A percentile compares a stretch with the other conserved stretches of the same genome.
phyloP scores from a whole-genome alignment of 2,113 vertebrate species.

The Tursiops truncatus region DNA sequence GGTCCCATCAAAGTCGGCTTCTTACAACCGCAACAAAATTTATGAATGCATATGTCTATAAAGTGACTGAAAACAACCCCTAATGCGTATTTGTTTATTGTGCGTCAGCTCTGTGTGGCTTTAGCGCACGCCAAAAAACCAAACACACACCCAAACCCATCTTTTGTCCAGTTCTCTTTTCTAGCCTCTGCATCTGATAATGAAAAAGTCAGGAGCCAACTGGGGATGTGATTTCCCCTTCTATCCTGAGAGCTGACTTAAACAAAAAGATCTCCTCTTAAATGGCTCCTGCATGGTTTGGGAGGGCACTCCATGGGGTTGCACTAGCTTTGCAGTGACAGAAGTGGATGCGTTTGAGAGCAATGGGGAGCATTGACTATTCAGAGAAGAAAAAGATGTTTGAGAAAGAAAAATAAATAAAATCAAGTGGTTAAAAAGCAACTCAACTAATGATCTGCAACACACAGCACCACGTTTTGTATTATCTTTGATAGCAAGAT shows the following conservation, averaged over 20 bases:
- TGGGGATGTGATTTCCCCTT: neutral
- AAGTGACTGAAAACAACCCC: constrained; percentile 79
- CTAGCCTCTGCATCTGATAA: neutral
- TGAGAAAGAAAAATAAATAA: constrained; percentile 63
- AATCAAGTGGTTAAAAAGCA: constrained; percentile 63
- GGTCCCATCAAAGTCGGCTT: constrained; percentile 79
- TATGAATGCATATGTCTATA: constrained; percentile 83
- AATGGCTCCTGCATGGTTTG: neutral
- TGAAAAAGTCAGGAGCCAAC: constrained; percentile 38
- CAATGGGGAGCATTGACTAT: constrained; percentile 40
- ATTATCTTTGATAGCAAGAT: constrained; percentile 9
- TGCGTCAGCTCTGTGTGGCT: constrained; percentile 64
- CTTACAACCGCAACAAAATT: constrained; percentile 82
- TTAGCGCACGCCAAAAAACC: constrained; percentile 47
- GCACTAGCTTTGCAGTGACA: neutral
- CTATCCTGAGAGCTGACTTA: constrained; percentile 19
- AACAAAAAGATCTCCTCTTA: constrained; percentile 45
- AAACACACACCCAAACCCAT: neutral
- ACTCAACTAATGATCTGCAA: constrained; percentile 47
- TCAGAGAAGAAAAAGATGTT: constrained; percentile 48
- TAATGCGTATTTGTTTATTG: constrained; percentile 73
- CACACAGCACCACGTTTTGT: constrained; percentile 34
- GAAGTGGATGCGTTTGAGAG: constrained; percentile 36
- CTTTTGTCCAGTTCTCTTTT: constrained; percentile 2
- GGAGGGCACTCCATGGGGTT: neutral